phyloP scores from a whole-genome alignment of 2,797 vertebrate species.

The Amblyraja radiata region DNA sequence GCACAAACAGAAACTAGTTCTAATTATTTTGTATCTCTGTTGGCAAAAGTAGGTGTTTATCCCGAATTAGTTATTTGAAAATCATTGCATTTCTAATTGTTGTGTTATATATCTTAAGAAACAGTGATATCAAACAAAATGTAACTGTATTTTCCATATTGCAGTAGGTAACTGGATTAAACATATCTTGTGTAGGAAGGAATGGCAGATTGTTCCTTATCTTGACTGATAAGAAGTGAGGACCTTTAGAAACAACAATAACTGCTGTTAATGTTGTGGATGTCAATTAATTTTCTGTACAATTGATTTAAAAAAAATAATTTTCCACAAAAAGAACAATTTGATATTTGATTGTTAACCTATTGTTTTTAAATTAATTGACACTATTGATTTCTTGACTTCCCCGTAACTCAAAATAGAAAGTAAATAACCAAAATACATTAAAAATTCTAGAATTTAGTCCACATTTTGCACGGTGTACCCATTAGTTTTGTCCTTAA shows the following conservation, averaged over 20 bases:
- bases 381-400: not conserved
- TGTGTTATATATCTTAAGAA: not conserved
- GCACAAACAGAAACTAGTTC: not conserved
- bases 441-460: not conserved
- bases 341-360: constrained; percentile 4
- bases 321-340: not conserved
- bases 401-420: not conserved
- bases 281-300: not conserved
- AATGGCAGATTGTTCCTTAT: too few relatives aligned
- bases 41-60: not conserved
- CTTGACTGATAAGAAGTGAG: not conserved
- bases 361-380: not conserved
- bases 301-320: not conserved
- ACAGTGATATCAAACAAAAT: not conserved
- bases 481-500: not conserved
- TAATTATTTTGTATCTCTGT: not conserved
- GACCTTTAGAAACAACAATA: not conserved
- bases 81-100: not conserved
- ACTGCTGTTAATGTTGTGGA: not conserved
- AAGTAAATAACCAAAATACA: not conserved
- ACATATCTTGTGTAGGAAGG: not conserved
- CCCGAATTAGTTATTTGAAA: not conserved
- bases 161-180: not conserved
- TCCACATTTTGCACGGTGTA: not conserved
- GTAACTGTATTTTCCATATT: not conserved